Conservation (phyloP, 2,113 vertebrate species). For the Anhinga anhinga region DNA sequence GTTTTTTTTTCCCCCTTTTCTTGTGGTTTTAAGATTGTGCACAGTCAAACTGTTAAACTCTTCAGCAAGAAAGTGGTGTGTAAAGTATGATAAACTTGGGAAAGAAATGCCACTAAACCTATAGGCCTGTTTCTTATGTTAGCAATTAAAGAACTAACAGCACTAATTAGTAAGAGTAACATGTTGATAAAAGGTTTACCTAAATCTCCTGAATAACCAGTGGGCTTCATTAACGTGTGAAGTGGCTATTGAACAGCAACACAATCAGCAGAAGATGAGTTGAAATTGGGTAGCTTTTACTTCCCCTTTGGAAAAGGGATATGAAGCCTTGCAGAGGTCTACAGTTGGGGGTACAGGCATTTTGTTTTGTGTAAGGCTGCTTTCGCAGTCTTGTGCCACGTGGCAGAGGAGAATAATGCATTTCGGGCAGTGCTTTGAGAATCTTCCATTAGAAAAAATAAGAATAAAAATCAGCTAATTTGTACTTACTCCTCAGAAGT, state of each 20-base stretch:
- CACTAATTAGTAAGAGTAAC: not conserved
- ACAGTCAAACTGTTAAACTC: not conserved
- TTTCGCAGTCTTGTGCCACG: accelerated
- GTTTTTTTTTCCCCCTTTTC: not conserved
- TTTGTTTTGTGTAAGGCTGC: not conserved
- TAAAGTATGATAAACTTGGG: not conserved
- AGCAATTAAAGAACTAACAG: not conserved
- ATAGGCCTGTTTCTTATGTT: not conserved
- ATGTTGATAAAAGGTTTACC: not conserved
- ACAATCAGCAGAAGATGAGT: not conserved
- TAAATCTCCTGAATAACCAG: not conserved
- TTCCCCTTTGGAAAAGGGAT: not conserved
- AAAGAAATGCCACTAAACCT: not conserved
- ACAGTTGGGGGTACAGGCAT: not conserved
- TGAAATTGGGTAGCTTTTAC: not conserved
- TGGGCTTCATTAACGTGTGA: not conserved
- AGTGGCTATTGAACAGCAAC: not conserved
- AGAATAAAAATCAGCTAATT: not conserved
- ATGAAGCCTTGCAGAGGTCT: not conserved
- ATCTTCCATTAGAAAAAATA: not conserved
- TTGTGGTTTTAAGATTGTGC: not conserved
- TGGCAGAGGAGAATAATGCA: not conserved
- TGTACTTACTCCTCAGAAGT: not conserved
- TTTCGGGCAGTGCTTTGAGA: not conserved
- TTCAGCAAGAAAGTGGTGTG: not conserved